A percentile compares a stretch with the other conserved stretches of the same genome.
phyloP scores from a whole-genome alignment of 2,797 vertebrate genomes.

The Pitangus sulphuratus region DNA sequence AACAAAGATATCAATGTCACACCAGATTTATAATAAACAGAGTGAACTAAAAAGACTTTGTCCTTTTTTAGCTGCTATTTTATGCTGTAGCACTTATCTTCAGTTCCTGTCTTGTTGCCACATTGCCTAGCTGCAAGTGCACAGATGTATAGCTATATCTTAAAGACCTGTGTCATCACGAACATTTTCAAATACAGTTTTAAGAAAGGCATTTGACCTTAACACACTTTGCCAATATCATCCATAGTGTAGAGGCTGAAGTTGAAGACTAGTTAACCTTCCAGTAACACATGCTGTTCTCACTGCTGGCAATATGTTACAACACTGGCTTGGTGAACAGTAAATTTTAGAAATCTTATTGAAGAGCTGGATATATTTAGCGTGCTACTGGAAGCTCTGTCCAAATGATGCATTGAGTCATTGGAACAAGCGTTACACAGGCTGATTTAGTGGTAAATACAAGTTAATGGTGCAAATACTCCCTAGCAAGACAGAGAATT shows the following conservation, averaged over 20 bases:
- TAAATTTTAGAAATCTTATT: not conserved
- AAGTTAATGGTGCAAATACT: not conserved
- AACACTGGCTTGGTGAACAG: not conserved
- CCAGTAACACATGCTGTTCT: not conserved
- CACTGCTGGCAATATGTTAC: not conserved
- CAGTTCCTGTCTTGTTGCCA: not conserved
- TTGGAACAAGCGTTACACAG: constrained; percentile 5
- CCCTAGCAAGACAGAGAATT: not conserved
- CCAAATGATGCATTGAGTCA: constrained; percentile 20
- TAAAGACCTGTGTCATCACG: not conserved
- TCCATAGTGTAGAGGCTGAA: not conserved
- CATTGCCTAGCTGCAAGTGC: fast-evolving
- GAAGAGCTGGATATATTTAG: constrained; percentile 19
- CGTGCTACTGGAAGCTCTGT: constrained; percentile 12
- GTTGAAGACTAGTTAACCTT: not conserved
- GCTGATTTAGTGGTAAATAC: constrained; percentile 29
- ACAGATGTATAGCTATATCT: not conserved
- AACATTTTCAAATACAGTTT: not conserved
- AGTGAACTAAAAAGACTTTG: not conserved
- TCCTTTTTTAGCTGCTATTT: not conserved
- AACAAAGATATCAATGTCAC: not conserved
- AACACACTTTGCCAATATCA: not conserved
- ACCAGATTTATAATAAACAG: not conserved
- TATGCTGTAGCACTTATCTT: not conserved
- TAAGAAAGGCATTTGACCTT: constrained; percentile 9